Base-by-base conservation (phyloP, 2,888 invertebrate species). In the Cartodere bifasciata region DNA sequence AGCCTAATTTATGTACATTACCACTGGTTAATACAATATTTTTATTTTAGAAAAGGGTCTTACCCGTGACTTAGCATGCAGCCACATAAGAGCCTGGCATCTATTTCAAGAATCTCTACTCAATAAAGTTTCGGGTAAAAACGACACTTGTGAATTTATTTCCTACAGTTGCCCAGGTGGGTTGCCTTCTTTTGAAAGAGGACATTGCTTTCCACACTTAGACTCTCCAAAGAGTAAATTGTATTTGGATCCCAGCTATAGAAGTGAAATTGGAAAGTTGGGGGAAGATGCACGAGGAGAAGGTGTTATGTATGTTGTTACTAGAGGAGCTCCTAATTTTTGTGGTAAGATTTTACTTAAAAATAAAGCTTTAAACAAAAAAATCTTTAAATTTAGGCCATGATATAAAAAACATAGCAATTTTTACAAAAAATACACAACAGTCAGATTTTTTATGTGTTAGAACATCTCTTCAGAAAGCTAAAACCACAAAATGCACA, bases 101-200 rank as follows among this genome's bases (percentile, higher is more conserved):
- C 48, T 70, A 2, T 72, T 67, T 46, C 45, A 64, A 20, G 71
- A 70, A 43, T 65, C 64, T 30, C 37, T 72, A 13, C 42, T 50
- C 15, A 56, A 54, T 36, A 59, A 59, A 50, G 40, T 43, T 5
- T 30, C 38, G 36, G 37, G 33, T 21, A 44, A 38, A 24, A 39
- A 31, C 29, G 38, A 42, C 36, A 49, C 46, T 13, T 70, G 70
- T 46, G 59, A 62, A 42, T 71, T 72, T 42, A 53, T 52, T 3
- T 64, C 67, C 1, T 72, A 64, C 52, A 64, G 63, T 10, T 72
- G 72, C 46, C 58, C 60, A 6, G 62, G 62, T 23, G 68, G 70
- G 2, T 50, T 59, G 26, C 52, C 51, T 4, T 58, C 64, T 5
- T 72, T 63, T 41, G 49, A 58, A n/a, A 55, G 52, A 20, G 71